Conservation (phyloP, 2,888 invertebrate genomes). For the Stenichneumon culpator region DNA sequence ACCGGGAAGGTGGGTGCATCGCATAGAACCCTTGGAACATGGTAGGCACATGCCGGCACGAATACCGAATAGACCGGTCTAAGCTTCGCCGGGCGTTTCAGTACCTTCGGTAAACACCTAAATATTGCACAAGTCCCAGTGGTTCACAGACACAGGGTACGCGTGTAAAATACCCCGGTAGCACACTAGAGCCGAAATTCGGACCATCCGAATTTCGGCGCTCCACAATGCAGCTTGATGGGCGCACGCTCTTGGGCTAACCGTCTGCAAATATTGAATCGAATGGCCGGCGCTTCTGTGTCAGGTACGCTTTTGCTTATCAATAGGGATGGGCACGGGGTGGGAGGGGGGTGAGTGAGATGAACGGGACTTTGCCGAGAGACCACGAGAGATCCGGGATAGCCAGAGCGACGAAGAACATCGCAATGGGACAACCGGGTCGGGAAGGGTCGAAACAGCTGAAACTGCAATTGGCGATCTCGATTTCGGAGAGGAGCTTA, state of each 20-base stretch:
- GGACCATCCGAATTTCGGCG: background rate
- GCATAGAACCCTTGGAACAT: background rate
- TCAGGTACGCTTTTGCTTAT: constrained; percentile 15
- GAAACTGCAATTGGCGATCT: constrained; percentile 20
- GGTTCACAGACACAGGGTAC: background rate
- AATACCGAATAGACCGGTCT: background rate
- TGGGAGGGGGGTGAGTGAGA: background rate
- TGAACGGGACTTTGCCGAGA: background rate
- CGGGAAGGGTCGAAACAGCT: background rate
- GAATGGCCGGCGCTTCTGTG: background rate
- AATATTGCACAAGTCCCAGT: background rate
- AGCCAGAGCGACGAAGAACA: background rate
- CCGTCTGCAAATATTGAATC: constrained; percentile 48
- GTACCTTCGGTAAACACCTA: background rate
- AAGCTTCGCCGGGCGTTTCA: background rate
- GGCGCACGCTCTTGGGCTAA: background rate
- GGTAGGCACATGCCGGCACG: background rate
- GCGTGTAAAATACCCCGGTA: background rate
- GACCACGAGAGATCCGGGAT: background rate
- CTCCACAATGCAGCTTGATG: background rate
- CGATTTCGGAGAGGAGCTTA: constrained; percentile 24
- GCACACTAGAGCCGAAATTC: background rate
- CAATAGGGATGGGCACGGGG: background rate
- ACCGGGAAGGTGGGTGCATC: background rate
- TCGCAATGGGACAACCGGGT: background rate